Base-by-base conservation (phyloP, 2,888 invertebrate genomes). In the Chaitophorus viminalis region DNA sequence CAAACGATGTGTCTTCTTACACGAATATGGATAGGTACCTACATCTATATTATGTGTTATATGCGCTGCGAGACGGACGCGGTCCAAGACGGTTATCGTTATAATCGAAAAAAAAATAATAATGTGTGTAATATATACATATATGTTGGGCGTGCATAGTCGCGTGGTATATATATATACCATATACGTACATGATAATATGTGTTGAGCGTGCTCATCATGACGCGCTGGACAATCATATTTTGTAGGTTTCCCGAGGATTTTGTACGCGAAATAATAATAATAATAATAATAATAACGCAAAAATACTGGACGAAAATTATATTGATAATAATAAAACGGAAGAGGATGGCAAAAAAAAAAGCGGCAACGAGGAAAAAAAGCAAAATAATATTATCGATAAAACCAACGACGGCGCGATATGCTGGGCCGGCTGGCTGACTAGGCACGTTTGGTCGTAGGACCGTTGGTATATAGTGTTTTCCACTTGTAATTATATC, bases 401-500 rank as follows among this genome's bases (percentile, higher is more conserved):
- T 25, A 65, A 25, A 60, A 25, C 21, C 21, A 60, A 54, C 68
- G 8, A n/a, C n/a, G n/a, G n/a, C 9, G 25, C 68, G 68, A n/a
- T 70, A 70, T 31, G 0, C 21, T 14, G 46, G 46, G 14, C 46
- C 6, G 33, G 6, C 39, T 39, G 72, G 25, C 75, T 81, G 79
- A 68, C 79, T 81, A 65, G 25, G 79, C 79, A 77, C 52, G 77
- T 77, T 77, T 52, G 79, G n/a, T 2, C 74, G 60, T 6, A 6
- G 60, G 60, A 46, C 75, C 65, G 33, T 1, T 25, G 25, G n/a
- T n/a, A n/a, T n/a, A n/a, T n/a, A n/a, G n/a, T n/a, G n/a, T 14
- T 81, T 81, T 39, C 33, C 39, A 17, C 46, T 68, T 39, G 60
- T 70, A 76, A 84, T 84, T 76, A 77, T 77, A 68, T 81, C 31